Evolutionary conservation across 2,113 vertebrate species (phyloP), one percentile per base, ranked within the genome.

Genomic region (Irena cyanogastra): DNA sequence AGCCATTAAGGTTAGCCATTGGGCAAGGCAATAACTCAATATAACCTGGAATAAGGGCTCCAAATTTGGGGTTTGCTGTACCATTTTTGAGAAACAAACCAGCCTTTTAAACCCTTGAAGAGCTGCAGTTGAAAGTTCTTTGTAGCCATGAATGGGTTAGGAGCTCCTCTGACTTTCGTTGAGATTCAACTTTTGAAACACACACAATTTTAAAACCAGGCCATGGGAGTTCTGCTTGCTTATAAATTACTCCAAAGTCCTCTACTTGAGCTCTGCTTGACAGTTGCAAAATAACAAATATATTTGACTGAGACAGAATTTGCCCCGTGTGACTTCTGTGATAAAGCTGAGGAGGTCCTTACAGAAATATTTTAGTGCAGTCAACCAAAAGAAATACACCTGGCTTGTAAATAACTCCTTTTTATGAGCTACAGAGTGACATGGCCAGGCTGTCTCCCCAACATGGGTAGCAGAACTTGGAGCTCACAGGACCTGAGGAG

Each of bases 341-440:
- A 41, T 50, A 45, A 59, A 50, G 24, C 8, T 56, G 20, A 47
- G 31, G 18, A 11, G 37, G 41, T 42, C 24, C 33, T 87, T 30
- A 42, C 18, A 68, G 24, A 65, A 85, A 50, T 9, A 5, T 45
- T 95, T 83, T 49, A 49, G 26, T 41, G 39, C 42, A 93, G 22
- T 4, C 41, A 95, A 42, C 27, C 30, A 64, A 52, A 64, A 66
- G 6, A 83, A 83, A 50, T 3, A 13, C 26, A 30, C 9, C 31
- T 90, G 11, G 26, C 8, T 71, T 60, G 41, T 63, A 77, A 87
- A 65, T 41, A 80, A 42, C 1, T 35, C 6, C 8, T 53, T 72
- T 60, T 65, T 18, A 31, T 16, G 24, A 86, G 16, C 7, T 59
- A 6, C 3, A 60, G 11, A 0, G 0, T 85, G 65, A 54, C 9